A percentile compares a stretch with the other conserved stretches of the same genome.
Evolutionary conservation across 1,140 invertebrate genomes (phyloP).

Genomic region (Penaeus vannamei): DNA sequence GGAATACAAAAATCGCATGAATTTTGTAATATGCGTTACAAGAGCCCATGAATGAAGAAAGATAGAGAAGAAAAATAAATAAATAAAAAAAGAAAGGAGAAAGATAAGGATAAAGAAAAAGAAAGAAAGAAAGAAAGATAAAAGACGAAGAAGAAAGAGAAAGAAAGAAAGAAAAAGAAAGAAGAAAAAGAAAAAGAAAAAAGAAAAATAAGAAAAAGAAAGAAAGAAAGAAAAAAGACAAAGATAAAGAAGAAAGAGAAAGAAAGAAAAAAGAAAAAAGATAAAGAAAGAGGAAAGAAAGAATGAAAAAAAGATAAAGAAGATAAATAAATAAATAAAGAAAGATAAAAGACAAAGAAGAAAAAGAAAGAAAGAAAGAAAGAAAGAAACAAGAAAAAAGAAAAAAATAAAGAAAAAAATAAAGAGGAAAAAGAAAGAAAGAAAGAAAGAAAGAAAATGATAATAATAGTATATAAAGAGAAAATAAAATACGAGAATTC

Average conservation of each 20-base stretch:
- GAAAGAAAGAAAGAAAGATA: too few relatives aligned
- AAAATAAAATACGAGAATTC: neutral
- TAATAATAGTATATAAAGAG: neutral
- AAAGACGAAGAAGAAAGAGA: neutral
- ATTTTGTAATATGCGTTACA: neutral
- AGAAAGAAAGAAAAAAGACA: too few relatives aligned
- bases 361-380: neutral
- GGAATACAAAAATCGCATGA: neutral
- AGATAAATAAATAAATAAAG: too few relatives aligned
- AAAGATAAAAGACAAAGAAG: neutral
- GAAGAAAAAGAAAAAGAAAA: neutral
- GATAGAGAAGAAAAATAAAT: too few relatives aligned
- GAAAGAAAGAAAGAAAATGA: neutral
- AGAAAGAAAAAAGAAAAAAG: too few relatives aligned
- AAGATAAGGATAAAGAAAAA: neutral
- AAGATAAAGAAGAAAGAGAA: neutral
- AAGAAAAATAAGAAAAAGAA: too few relatives aligned
- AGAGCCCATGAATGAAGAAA: neutral
- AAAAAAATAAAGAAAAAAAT: neutral
- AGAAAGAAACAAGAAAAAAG: neutral
- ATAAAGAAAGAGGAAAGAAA: too few relatives aligned
- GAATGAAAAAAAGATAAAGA: neutral
- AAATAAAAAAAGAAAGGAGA: neutral
- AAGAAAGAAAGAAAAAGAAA: too few relatives aligned
- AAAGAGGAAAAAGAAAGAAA: neutral